A percentile compares a stretch with the other conserved stretches of the same genome.
Evolutionary conservation across 2,113 vertebrate species (phyloP).

Genomic region (Saguinus midas): DNA sequence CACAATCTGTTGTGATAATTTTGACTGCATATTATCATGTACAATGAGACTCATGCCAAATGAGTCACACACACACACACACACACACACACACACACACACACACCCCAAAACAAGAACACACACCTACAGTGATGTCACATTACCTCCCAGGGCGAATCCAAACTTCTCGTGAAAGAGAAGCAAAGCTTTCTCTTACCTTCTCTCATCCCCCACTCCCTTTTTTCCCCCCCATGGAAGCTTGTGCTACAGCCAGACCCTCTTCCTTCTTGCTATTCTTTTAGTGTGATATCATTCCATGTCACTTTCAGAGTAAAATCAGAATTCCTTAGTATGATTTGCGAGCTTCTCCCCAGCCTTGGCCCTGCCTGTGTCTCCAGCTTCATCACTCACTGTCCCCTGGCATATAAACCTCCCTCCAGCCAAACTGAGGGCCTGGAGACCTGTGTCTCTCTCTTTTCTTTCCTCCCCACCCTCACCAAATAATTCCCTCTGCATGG

Average conservation of each 20-base stretch:
- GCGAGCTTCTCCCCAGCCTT: not conserved
- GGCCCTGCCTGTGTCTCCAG: not conserved
- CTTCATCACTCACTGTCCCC: not conserved
- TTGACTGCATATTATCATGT: not conserved
- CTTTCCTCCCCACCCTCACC: not conserved
- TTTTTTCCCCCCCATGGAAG: not conserved
- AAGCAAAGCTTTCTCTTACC: not conserved
- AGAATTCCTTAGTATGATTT: not conserved
- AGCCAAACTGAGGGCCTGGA: not conserved
- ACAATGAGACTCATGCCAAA: not conserved
- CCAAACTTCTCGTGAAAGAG: not conserved
- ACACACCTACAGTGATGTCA: not conserved
- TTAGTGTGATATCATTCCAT: too few relatives aligned
- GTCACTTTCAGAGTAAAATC: not conserved
- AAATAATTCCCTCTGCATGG: not conserved
- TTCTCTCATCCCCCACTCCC: not conserved
- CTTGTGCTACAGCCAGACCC: not conserved
- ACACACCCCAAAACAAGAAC: not conserved
- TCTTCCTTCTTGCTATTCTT: not conserved
- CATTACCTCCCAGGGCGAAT: not conserved
- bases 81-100: not conserved
- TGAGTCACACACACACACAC: not conserved
- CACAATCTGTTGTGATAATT: not conserved
- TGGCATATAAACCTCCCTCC: not conserved
- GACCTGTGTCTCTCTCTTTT: not conserved